These are phyloP conservation scores for Leptothorax acervorum DNA, from an alignment of 2,888 invertebrate species.

Conservation along the genomic window DNA sequence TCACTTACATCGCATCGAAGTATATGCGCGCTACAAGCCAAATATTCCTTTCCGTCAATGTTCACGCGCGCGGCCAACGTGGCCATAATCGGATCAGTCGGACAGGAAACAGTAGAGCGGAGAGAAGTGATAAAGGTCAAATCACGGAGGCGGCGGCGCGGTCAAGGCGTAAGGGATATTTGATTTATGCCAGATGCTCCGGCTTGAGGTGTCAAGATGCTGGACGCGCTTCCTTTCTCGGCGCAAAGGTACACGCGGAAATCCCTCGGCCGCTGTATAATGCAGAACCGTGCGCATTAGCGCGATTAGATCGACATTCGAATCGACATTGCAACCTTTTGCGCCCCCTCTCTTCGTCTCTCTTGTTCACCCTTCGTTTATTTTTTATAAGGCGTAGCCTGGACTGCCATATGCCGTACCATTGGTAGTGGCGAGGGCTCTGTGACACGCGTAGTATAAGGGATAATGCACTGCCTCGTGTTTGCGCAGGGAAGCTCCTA, in stretches of 20 bases:
- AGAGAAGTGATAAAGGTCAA: slow-evolving; percentile 40
- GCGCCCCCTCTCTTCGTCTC: not conserved
- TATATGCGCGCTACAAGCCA: slow-evolving; percentile 39
- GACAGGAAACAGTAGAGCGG: not conserved
- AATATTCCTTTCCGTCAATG: slow-evolving; percentile 47
- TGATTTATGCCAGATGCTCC: slow-evolving; percentile 67
- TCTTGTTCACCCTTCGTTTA: slow-evolving; percentile 53
- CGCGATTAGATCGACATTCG: slow-evolving; percentile 77
- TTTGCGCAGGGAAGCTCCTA: slow-evolving; percentile 55
- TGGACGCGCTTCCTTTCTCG: slow-evolving; percentile 57
- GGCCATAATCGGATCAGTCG: slow-evolving; percentile 33
- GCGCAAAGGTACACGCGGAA: slow-evolving; percentile 59
- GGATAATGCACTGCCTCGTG: slow-evolving; percentile 30
- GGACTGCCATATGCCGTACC: slow-evolving; percentile 50
- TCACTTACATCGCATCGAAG: not conserved
- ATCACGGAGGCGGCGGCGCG: slow-evolving; percentile 41
- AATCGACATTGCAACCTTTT: slow-evolving; percentile 64
- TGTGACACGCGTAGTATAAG: slow-evolving; percentile 28
- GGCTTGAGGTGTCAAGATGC: slow-evolving; percentile 56
- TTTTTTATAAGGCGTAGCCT: slow-evolving; percentile 67
- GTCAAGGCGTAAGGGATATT: slow-evolving; percentile 58
- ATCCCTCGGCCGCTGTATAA: slow-evolving; percentile 73
- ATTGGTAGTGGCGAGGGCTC: slow-evolving; percentile 6
- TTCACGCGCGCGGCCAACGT: slow-evolving; percentile 28
- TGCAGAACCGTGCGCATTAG: slow-evolving; percentile 77